These are phyloP conservation scores for Aphrophora alni DNA, from an alignment of 2,888 invertebrate genomes.

Conservation along the genomic window DNA sequence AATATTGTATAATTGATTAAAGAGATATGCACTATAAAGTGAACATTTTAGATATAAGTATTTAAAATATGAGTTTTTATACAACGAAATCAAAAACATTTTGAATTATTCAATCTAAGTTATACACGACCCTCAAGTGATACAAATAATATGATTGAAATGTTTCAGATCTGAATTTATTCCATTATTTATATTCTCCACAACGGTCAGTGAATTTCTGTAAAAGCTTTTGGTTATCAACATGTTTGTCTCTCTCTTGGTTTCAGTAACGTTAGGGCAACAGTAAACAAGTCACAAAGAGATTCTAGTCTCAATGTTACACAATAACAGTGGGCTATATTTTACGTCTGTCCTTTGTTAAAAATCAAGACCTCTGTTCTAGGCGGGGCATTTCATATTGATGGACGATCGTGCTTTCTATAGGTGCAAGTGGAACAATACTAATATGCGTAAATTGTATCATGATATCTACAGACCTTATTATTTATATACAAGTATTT, in stretches of 20 bases:
- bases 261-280: not conserved
- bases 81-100: too few species aligned
- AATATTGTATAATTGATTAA: too few species aligned
- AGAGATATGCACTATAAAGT: too few species aligned
- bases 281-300: not conserved
- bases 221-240: not conserved
- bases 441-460: too few species aligned
- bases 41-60: too few species aligned
- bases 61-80: too few species aligned
- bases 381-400: not conserved
- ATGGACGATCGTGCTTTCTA: not conserved
- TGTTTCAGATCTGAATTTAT: not conserved
- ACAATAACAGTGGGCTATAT: not conserved
- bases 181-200: not conserved
- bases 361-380: not conserved
- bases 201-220: not conserved
- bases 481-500: too few species aligned
- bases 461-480: too few species aligned
- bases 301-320: not conserved
- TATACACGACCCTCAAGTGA: too few species aligned
- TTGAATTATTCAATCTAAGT: too few species aligned
- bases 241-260: not conserved
- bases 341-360: not conserved
- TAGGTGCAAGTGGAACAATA: too few species aligned
- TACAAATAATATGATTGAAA: not conserved